Evolutionary conservation across 53 echinoderm and acorn worm genomes (phyloP).

Genomic region (Apostichopus leukothele): DNA sequence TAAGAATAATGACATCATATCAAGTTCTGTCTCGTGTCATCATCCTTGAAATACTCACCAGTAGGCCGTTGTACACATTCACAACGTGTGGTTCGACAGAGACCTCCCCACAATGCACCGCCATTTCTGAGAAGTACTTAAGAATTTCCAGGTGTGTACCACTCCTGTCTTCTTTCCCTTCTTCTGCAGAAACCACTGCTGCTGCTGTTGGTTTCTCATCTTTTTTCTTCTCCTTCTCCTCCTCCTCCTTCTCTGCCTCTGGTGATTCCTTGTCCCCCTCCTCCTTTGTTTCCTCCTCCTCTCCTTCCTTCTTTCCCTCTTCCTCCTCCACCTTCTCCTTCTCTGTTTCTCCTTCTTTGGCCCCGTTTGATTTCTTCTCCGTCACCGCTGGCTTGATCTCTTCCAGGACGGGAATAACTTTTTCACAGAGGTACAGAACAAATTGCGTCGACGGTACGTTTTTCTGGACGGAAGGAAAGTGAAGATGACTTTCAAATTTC

Average conservation of each 20-base stretch:
- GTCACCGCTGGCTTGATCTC: constrained; percentile 56
- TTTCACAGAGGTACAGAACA: constrained; percentile 79
- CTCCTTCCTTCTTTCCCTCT: not conserved
- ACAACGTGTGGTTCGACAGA: constrained; percentile 51
- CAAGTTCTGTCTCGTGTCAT: no score
- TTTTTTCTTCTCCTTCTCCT: constrained; percentile 40
- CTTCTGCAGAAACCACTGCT: not conserved
- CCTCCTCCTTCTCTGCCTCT: not conserved
- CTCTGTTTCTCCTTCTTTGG: not conserved
- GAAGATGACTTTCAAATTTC: no score
- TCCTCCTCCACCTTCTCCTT: not conserved
- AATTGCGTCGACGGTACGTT: constrained; percentile 90
- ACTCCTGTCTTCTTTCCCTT: constrained; percentile 42
- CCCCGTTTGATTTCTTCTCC: constrained; percentile 20
- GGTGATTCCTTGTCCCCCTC: not conserved
- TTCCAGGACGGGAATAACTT: constrained; percentile 75
- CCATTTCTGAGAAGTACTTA: constrained; percentile 78
- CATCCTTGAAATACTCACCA: constrained; percentile 57
- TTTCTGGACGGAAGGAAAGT: constrained; percentile 56
- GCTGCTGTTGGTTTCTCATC: constrained; percentile 22
- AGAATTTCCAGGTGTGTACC: constrained; percentile 78
- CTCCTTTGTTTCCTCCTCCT: not conserved
- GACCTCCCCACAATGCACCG: constrained; percentile 58
- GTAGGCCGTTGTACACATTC: constrained; percentile 63
- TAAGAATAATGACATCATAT: no score